A percentile compares a stretch with the other conserved stretches of the same genome.
These are phyloP conservation scores for Dendrolimus pini DNA, from an alignment of 2,888 invertebrate species.

Conservation along the genomic window DNA sequence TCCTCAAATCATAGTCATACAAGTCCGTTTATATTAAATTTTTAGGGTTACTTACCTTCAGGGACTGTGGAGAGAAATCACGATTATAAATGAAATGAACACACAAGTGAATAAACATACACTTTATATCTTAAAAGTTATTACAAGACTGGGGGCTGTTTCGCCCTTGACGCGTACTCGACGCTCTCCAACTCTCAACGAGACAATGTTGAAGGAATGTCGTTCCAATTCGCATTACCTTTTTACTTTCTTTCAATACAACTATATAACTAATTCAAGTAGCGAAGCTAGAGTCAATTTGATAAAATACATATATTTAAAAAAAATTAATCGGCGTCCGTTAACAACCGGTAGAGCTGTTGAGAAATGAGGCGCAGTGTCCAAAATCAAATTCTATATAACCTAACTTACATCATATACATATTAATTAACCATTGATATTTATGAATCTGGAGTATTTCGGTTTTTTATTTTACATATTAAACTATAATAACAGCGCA, in stretches of 20 bases:
- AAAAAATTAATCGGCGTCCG: constrained; percentile 22
- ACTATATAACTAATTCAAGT: constrained; percentile 40
- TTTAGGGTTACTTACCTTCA: constrained; percentile 63
- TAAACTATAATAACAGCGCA: too few species aligned
- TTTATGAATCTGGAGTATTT: too few species aligned
- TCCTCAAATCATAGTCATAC: neutral
- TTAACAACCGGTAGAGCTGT: constrained; percentile 38
- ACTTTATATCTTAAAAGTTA: constrained; percentile 74
- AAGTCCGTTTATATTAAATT: constrained; percentile 1
- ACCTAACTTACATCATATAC: constrained; percentile 3
- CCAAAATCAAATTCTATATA: too few species aligned
- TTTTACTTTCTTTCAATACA: constrained; percentile 29
- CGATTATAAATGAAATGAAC: constrained; percentile 74
- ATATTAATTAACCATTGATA: neutral
- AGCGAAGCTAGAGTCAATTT: constrained; percentile 34
- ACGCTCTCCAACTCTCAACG: constrained; percentile 25
- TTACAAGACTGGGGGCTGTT: constrained; percentile 51
- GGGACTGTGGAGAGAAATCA: constrained; percentile 66
- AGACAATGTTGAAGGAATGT: constrained; percentile 63
- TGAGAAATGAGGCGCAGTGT: constrained; percentile 19
- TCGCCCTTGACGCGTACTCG: constrained; percentile 39
- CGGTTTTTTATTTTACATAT: too few species aligned
- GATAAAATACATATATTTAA: constrained; percentile 38
- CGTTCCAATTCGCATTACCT: constrained; percentile 55
- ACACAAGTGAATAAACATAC: constrained; percentile 72